Evolutionary conservation across 2,888 invertebrate genomes (phyloP).

Genomic region (Ichneumoninae sp.): DNA sequence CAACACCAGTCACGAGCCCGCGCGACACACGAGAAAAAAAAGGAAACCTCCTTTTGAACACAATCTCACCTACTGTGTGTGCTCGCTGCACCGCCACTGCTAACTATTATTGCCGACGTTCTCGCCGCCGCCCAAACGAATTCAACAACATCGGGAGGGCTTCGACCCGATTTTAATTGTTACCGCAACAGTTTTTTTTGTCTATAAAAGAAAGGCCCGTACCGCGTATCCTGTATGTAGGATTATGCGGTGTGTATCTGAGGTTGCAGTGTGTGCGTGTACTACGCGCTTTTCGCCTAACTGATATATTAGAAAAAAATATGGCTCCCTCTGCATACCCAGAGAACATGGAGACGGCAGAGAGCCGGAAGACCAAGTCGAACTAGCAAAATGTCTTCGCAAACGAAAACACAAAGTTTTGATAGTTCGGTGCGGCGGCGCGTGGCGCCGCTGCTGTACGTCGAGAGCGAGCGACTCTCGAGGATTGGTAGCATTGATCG

Average conservation of each 20-base stretch:
- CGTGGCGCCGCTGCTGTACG: slow-evolving; percentile 12
- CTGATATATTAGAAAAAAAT: slow-evolving; percentile 86
- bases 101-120: slow-evolving; percentile 11
- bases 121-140: slow-evolving; percentile 54
- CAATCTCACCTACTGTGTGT: slow-evolving; percentile 16
- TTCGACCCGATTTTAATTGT: neutral
- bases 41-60: neutral
- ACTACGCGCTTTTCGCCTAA: slow-evolving; percentile 84
- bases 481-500: slow-evolving; percentile 4
- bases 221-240: slow-evolving; percentile 64
- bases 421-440: neutral
- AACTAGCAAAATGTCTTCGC: slow-evolving; percentile 22
- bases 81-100: slow-evolving; percentile 14
- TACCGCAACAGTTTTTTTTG: slow-evolving; percentile 61
- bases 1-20: slow-evolving; percentile 6
- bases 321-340: slow-evolving; percentile 87
- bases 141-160: slow-evolving; percentile 46
- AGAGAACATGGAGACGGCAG: slow-evolving; percentile 79
- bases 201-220: slow-evolving; percentile 67
- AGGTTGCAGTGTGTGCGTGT: slow-evolving; percentile 74
- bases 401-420: neutral
- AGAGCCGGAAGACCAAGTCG: slow-evolving; percentile 34
- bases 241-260: slow-evolving; percentile 21
- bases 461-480: slow-evolving; percentile 1
- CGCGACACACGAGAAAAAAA: slow-evolving; percentile 5